Percentiles rank a stretch among this genome's conserved stretches.
phyloP scores from a whole-genome alignment of 37 sponge, comb jelly and placozoan genomes.

The Spongilla lacustris region DNA sequence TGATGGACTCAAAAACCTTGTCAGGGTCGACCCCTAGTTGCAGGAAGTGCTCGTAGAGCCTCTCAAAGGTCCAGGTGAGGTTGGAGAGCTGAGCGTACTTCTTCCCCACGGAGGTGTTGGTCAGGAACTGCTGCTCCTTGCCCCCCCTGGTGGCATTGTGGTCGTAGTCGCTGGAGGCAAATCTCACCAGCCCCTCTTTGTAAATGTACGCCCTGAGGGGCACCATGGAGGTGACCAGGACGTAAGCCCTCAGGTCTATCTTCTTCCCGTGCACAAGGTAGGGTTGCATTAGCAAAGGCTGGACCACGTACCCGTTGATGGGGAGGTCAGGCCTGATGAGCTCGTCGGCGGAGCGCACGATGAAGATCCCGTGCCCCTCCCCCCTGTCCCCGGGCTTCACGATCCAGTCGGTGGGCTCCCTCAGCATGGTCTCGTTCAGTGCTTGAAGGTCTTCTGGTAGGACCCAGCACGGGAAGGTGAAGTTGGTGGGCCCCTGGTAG shows the following conservation, averaged over 20 bases:
- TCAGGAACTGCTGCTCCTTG: slow-evolving; percentile 67
- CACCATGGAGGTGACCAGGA: slow-evolving; percentile 76
- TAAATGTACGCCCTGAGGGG: slow-evolving; percentile 85
- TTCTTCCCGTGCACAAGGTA: slow-evolving; percentile 77
- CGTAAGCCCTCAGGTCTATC: slow-evolving; percentile 85
- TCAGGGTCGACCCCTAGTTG: slow-evolving; percentile 24
- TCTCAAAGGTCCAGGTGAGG: slow-evolving; percentile 85
- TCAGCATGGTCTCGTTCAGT: slow-evolving; percentile 42
- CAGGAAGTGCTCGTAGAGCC: slow-evolving; percentile 49
- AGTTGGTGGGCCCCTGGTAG: slow-evolving; percentile 49
- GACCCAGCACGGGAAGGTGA: slow-evolving; percentile 89
- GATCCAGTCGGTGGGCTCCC: slow-evolving; percentile 43
- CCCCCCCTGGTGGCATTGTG: slow-evolving; percentile 54
- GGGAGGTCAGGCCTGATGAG: not conserved
- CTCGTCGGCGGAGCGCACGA: slow-evolving; percentile 51
- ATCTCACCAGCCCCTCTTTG: slow-evolving; percentile 85
- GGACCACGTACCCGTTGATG: slow-evolving; percentile 61
- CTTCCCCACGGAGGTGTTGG: slow-evolving; percentile 92
- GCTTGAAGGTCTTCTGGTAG: slow-evolving; percentile 73
- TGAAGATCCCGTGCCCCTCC: slow-evolving; percentile 89
- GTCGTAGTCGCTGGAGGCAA: slow-evolving; percentile 80
- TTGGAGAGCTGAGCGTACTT: slow-evolving; percentile 70
- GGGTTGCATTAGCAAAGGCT: slow-evolving; percentile 73
- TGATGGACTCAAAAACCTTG: slow-evolving; percentile 60
- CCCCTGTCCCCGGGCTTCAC: slow-evolving; percentile 80